These are phyloP conservation scores for Acrocephalus scirpaceus DNA, from an alignment of 2,797 vertebrate species.

Conservation along the genomic window DNA sequence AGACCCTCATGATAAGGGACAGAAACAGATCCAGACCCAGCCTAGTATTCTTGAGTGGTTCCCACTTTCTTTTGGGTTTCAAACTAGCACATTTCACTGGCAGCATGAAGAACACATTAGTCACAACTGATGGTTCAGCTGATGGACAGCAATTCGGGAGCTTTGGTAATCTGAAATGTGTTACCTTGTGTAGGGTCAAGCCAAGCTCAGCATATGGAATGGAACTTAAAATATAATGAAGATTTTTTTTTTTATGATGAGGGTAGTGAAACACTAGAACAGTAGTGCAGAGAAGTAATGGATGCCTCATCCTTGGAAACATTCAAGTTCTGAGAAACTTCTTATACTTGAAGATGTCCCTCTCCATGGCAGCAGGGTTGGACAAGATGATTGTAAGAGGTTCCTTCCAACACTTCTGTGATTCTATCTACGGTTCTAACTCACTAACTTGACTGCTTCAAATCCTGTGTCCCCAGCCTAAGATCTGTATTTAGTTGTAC, in stretches of 20 bases:
- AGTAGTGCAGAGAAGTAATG: background rate
- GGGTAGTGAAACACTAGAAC: background rate
- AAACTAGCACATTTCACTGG: background rate
- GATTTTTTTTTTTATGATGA: background rate
- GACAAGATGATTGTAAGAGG: background rate
- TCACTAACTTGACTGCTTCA: background rate
- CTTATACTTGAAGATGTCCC: background rate
- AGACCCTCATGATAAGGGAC: rapidly evolving
- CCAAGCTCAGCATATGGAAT: background rate
- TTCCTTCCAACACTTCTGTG: background rate
- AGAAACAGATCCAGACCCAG: background rate
- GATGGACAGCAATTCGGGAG: background rate
- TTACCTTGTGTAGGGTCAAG: background rate
- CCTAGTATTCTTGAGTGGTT: background rate
- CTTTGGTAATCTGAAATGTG: background rate
- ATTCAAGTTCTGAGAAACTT: background rate
- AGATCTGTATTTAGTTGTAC: background rate
- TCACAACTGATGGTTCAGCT: background rate
- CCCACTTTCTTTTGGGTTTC: background rate
- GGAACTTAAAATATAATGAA: background rate
- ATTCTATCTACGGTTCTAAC: background rate
- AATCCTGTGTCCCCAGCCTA: background rate
- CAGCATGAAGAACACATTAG: background rate
- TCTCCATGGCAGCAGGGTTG: background rate
- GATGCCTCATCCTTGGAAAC: background rate